These are phyloP conservation scores for Maniola jurtina DNA, from an alignment of 1,140 invertebrate genomes.

Conservation along the genomic window DNA sequence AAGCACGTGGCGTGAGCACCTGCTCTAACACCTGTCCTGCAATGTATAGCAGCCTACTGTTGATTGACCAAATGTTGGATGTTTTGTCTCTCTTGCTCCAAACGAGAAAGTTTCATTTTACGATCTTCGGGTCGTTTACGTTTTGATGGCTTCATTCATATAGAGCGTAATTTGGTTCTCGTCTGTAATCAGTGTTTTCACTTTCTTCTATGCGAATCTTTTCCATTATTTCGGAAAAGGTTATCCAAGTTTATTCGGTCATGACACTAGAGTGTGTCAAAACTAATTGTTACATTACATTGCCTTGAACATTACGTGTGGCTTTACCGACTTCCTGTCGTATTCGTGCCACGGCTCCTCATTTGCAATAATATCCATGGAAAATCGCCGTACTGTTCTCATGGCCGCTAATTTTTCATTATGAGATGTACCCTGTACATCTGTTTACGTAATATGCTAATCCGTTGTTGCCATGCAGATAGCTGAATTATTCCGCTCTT, in stretches of 20 bases:
- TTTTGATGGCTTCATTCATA: too few species aligned
- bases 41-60: not conserved
- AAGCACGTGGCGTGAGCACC: not conserved
- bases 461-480: conserved; percentile 6
- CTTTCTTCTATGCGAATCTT: not conserved
- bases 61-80: not conserved
- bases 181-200: not conserved
- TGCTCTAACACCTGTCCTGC: not conserved
- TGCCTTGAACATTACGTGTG: conserved; percentile 2
- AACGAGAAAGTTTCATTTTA: not conserved
- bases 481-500: not conserved
- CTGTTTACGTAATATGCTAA: conserved; percentile 3
- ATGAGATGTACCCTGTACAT: conserved; percentile 4
- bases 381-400: conserved; percentile 28
- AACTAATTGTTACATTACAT: not conserved
- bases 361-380: conserved; percentile 30
- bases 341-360: conserved; percentile 14
- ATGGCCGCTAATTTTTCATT: conserved; percentile 25
- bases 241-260: not conserved
- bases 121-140: too few species aligned
- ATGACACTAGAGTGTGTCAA: not conserved
- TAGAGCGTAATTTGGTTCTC: too few species aligned
- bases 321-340: conserved; percentile 15
- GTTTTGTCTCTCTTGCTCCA: not conserved
- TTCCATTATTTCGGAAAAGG: too few species aligned